Base-by-base conservation (phyloP, 37 sponge, comb jelly and placozoan genomes). In the Bolinopsis microptera region DNA sequence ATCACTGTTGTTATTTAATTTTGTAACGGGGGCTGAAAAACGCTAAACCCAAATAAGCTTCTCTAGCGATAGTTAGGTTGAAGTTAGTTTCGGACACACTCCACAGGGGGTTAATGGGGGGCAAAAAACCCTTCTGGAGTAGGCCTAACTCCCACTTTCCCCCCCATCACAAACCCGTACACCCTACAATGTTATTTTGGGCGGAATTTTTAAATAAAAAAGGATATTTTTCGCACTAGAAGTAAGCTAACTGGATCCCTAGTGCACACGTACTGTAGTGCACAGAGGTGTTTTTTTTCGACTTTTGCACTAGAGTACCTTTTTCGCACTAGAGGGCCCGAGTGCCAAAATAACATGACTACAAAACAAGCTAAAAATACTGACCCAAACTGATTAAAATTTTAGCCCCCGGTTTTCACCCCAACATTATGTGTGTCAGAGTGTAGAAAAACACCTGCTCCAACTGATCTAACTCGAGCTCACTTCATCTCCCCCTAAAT, bases 1-100 rank as follows among this genome's bases (percentile, higher is more conserved):
- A 67, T 48, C 61, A 48, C 61, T 13, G 61, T 48, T 13, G 5
- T 13, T 13, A 48, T 48, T 48, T 18, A n/a, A n/a, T n/a, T 48
- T 48, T 18, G 61, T 48, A 5, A 48, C 61, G 9, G 61, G 13
- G 13, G 61, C 5, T 48, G 90, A 39, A 24, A 86, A 28, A 34
- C 18, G 90, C 90, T n/a, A 86, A 39, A 40, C 39, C 90, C 28
- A 86, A 34, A 30, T 27, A 86, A 3, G 90, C 90, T 25, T 86
- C 90, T 25, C 90, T 38, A 26, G 90, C 90, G 3, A 86, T 8
- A 23, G 35, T 2, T 25, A 41, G 25, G 61, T 86, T 40, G 90
- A 36, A 86, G 61, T 86, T 41, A 38, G 30, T 86, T 0, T 25
- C 40, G 23, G 41, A 36, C 0, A 86, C 61, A 86, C 90, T 39